Conservation (phyloP, 2,797 vertebrate genomes). For the Philypnodon macrostomus region DNA sequence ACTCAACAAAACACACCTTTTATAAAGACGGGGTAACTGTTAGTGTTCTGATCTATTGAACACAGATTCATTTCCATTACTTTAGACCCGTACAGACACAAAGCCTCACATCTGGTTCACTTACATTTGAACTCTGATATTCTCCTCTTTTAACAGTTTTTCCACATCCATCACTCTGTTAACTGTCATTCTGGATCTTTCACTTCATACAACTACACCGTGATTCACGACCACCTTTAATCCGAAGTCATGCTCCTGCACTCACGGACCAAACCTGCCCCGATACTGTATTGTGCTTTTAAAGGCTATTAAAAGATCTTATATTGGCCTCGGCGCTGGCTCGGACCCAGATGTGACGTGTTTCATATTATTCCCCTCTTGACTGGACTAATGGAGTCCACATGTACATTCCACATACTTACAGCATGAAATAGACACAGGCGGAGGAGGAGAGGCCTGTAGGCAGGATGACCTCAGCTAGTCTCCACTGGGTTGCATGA, state of each 20-base stretch:
- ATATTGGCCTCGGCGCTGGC: slow-evolving; percentile 12
- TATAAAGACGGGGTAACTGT: too few relatives aligned
- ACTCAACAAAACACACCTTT: too few relatives aligned
- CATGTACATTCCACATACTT: slow-evolving; percentile 75
- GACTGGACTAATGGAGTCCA: slow-evolving; percentile 75
- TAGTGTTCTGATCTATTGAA: too few relatives aligned
- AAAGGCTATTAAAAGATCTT: slow-evolving; percentile 34
- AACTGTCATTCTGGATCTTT: slow-evolving; percentile 13
- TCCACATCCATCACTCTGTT: neutral
- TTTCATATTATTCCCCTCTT: slow-evolving; percentile 52
- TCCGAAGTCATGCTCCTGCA: slow-evolving; percentile 9
- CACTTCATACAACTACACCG: slow-evolving; percentile 29
- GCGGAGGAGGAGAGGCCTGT: slow-evolving; percentile 4
- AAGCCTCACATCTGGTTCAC: neutral
- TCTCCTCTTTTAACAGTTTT: slow-evolving; percentile 3
- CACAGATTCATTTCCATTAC: too few relatives aligned
- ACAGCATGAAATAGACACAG: slow-evolving; percentile 42
- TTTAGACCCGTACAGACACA: too few relatives aligned
- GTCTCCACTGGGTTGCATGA: slow-evolving; percentile 37
- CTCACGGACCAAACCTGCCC: slow-evolving; percentile 3
- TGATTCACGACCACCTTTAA: slow-evolving; percentile 10
- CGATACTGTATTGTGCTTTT: slow-evolving; percentile 10
- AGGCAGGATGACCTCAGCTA: slow-evolving; percentile 39
- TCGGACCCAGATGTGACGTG: slow-evolving; percentile 30
- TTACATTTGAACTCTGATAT: neutral